phyloP scores from a whole-genome alignment of 2,113 vertebrate species.

The Raja brachyura region DNA sequence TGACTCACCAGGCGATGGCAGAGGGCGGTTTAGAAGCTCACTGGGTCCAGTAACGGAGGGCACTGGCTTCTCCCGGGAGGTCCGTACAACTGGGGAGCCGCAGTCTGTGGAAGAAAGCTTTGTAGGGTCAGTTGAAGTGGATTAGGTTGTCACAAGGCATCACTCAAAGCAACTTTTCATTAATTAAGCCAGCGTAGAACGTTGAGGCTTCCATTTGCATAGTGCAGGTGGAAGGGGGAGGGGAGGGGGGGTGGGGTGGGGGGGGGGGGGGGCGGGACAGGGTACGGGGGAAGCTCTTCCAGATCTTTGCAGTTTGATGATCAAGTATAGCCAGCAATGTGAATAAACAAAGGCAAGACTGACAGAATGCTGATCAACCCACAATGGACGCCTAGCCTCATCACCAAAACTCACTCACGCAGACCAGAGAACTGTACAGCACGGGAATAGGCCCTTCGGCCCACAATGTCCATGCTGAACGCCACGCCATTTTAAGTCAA shows the following conservation, averaged over 20 bases:
- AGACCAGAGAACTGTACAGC: too few species aligned
- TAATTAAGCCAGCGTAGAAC: conserved; percentile 61
- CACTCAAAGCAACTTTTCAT: conserved; percentile 59
- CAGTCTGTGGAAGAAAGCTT: conserved; percentile 49
- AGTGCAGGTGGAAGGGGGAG: conserved; percentile 39
- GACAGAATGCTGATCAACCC: neutral
- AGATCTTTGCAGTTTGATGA: neutral
- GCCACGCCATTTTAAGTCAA: too few species aligned
- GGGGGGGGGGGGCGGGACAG: neutral
- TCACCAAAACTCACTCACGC: neutral
- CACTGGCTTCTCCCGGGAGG: conserved; percentile 35
- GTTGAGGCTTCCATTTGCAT: conserved; percentile 39
- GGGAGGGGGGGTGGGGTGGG: conserved; percentile 22
- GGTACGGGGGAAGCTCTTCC: neutral
- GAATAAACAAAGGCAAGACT: neutral
- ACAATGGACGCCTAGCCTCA: neutral
- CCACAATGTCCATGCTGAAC: too few species aligned
- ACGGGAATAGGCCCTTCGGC: too few species aligned
- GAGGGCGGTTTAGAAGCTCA: neutral
- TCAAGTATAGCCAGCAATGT: neutral
- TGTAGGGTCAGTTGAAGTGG: conserved; percentile 63
- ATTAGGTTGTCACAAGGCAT: conserved; percentile 82
- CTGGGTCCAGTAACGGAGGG: conserved; percentile 37
- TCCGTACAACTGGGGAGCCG: conserved; percentile 18
- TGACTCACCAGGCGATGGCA: neutral